phyloP scores from a whole-genome alignment of 1,140 invertebrate species.

The Periplaneta americana region DNA sequence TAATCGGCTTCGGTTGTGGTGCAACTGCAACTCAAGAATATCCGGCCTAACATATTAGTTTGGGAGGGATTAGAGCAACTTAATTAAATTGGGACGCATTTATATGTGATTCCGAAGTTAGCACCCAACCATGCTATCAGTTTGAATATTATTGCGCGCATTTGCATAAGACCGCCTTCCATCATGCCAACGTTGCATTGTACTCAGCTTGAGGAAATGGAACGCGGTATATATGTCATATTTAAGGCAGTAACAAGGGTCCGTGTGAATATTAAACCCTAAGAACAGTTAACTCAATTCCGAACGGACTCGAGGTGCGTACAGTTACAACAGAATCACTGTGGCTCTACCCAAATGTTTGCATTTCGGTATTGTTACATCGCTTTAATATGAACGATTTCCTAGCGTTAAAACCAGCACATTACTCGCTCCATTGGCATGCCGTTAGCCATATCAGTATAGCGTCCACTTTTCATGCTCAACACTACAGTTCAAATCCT shows the following conservation, averaged over 20 bases:
- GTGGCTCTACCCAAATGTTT: too few species aligned
- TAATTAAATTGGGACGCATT: background rate
- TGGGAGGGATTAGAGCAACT: background rate
- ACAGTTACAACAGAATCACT: too few species aligned
- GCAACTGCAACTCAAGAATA: background rate
- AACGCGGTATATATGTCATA: background rate
- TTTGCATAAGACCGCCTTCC: background rate
- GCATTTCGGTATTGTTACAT: too few species aligned
- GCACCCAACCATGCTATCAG: background rate
- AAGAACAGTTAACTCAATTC: background rate
- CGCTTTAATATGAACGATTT: too few species aligned
- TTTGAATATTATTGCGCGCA: background rate
- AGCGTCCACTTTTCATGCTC: too few species aligned
- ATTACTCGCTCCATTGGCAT: too few species aligned
- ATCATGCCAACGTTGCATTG: background rate
- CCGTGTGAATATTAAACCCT: background rate
- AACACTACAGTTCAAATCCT: too few species aligned
- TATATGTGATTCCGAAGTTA: background rate
- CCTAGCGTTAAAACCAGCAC: too few species aligned
- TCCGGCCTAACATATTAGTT: background rate
- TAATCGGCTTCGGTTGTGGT: too few species aligned
- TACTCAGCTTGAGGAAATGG: background rate
- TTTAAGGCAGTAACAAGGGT: background rate
- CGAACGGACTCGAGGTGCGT: background rate
- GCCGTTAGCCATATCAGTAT: too few species aligned